Conservation (phyloP, 2,113 vertebrate genomes). For the Festucalex cinctus region DNA sequence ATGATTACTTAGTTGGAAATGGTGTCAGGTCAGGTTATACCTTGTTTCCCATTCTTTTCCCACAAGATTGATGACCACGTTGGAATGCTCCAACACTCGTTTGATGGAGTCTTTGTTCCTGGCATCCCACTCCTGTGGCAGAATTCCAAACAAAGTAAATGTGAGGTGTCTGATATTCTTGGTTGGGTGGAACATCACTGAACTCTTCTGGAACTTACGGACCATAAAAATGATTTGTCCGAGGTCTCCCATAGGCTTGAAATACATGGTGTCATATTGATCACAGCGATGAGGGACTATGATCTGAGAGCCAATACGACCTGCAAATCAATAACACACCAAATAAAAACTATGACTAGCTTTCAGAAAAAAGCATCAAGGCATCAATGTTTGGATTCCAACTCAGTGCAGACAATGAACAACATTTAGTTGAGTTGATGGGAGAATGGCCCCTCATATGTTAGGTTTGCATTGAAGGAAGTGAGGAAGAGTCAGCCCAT, state of each 20-base stretch:
- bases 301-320: slow-evolving; percentile 89
- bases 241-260: slow-evolving; percentile 92
- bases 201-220: slow-evolving; percentile 23
- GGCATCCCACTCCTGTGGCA: slow-evolving; percentile 84
- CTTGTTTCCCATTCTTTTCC: slow-evolving; percentile 93
- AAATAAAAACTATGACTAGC: background rate
- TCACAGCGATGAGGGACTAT: slow-evolving; percentile 89
- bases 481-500: background rate
- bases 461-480: background rate
- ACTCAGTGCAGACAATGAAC: background rate
- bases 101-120: slow-evolving; percentile 83
- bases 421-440: background rate
- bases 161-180: background rate
- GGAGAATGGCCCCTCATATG: background rate
- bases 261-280: slow-evolving; percentile 85
- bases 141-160: background rate
- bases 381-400: background rate
- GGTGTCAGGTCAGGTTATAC: slow-evolving; percentile 54
- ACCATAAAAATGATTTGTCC: slow-evolving; percentile 92
- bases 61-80: slow-evolving; percentile 92
- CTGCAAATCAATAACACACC: slow-evolving; percentile 59
- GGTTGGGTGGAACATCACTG: background rate
- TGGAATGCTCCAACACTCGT: slow-evolving; percentile 83
- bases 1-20: background rate
- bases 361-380: background rate